Percentiles rank a stretch among this genome's conserved stretches.
These are phyloP conservation scores for Embiotoca jacksoni DNA, from an alignment of 2,113 vertebrate genomes.

Conservation along the genomic window DNA sequence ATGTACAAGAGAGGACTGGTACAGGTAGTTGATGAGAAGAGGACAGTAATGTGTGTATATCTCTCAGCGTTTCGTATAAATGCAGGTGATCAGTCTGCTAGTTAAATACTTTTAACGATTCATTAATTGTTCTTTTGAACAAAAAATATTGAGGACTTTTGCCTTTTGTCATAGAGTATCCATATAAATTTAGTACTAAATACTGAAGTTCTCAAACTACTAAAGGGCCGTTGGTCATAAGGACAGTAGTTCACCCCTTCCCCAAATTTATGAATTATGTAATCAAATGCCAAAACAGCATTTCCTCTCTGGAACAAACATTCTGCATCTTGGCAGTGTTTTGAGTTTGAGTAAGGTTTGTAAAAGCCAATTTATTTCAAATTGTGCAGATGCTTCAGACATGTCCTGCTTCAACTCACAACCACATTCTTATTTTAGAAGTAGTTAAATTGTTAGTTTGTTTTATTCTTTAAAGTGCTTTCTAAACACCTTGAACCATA, in stretches of 20 bases:
- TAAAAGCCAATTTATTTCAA: not conserved
- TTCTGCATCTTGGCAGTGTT: not conserved
- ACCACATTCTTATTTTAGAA: too few relatives aligned
- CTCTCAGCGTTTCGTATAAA: not conserved
- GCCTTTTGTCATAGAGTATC: not conserved
- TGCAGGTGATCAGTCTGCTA: not conserved
- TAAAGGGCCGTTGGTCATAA: too few relatives aligned
- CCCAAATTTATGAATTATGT: not conserved
- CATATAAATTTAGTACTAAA: not conserved
- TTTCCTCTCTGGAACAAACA: not conserved
- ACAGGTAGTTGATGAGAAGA: slow-evolving; percentile 84
- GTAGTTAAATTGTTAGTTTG: not conserved
- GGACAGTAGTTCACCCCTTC: not conserved
- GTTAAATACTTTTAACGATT: not conserved
- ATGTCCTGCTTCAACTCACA: not conserved
- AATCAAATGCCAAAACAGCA: not conserved
- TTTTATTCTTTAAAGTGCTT: not conserved
- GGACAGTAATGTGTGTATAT: not conserved
- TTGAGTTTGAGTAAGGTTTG: not conserved
- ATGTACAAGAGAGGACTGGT: slow-evolving; percentile 95
- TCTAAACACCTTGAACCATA: too few relatives aligned
- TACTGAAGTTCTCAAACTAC: not conserved
- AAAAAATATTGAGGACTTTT: not conserved
- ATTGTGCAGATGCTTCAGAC: not conserved
- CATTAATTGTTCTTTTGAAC: too few relatives aligned